A percentile compares a stretch with the other conserved stretches of the same genome.
Evolutionary conservation across 2,113 vertebrate genomes (phyloP).

Genomic region (Apodemus sylvaticus): DNA sequence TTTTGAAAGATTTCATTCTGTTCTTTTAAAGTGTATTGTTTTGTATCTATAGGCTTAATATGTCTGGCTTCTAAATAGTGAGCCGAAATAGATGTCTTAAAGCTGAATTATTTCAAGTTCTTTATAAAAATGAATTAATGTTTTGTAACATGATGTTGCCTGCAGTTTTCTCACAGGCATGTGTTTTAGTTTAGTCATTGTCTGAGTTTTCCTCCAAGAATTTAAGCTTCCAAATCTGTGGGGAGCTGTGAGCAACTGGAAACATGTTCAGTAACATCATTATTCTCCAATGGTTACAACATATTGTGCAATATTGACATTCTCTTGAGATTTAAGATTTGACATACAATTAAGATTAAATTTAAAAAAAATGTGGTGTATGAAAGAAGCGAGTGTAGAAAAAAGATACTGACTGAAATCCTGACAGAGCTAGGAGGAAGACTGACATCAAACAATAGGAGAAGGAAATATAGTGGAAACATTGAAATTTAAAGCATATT

Average conservation of each 20-base stretch:
- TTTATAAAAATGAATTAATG: not conserved
- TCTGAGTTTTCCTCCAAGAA: not conserved
- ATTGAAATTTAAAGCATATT: not conserved
- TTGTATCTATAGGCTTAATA: not conserved
- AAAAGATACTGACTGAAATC: not conserved
- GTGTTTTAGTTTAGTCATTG: not conserved
- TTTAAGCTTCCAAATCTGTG: not conserved
- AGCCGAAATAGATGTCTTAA: not conserved
- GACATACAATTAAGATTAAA: conserved; percentile 39
- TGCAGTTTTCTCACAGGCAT: not conserved
- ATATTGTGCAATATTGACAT: not conserved
- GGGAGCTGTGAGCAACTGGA: conserved; percentile 42
- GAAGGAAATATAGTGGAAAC: not conserved
- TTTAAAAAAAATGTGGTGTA: not conserved
- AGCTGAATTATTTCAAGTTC: conserved; percentile 7
- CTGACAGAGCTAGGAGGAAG: not conserved
- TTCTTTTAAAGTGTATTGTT: conserved; percentile 20
- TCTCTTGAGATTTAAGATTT: conserved; percentile 28
- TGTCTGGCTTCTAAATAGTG: not conserved
- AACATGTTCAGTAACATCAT: not conserved
- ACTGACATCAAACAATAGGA: not conserved
- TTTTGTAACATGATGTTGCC: not conserved
- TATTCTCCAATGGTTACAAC: not conserved
- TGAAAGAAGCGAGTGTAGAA: not conserved
- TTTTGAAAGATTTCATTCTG: not conserved